Percentiles rank a stretch among this genome's conserved stretches.
Evolutionary conservation across 2,888 invertebrate species (phyloP).

Genomic region (Embidobia sp.): DNA sequence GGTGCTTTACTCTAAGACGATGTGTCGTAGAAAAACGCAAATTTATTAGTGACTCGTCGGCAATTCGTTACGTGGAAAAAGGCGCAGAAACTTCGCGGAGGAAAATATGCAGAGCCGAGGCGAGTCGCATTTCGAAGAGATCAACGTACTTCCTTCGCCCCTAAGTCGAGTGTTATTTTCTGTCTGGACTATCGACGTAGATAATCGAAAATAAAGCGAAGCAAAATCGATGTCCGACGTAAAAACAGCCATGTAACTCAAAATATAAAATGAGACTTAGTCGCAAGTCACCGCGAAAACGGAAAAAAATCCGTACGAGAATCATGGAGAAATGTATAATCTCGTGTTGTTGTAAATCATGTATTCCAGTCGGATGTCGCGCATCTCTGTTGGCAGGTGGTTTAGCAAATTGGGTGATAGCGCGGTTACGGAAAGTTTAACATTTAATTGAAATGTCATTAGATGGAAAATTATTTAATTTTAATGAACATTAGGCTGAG

Average conservation of each 20-base stretch:
- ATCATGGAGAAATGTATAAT: slow-evolving; percentile 36
- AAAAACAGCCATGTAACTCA: slow-evolving; percentile 35
- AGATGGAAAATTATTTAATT: slow-evolving; percentile 13
- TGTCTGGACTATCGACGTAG: slow-evolving; percentile 9
- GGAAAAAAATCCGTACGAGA: slow-evolving; percentile 14
- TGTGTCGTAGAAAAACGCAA: slow-evolving; percentile 36
- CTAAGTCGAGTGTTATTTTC: slow-evolving; percentile 27
- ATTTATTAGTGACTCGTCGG: slow-evolving; percentile 51
- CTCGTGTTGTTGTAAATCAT: slow-evolving; percentile 24
- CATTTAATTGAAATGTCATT: slow-evolving; percentile 30
- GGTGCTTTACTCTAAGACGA: slow-evolving; percentile 20
- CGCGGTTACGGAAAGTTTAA: background rate
- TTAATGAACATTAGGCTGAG: slow-evolving; percentile 20
- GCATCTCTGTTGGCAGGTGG: background rate
- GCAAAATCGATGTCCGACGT: slow-evolving; percentile 23
- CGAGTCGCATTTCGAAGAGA: slow-evolving; percentile 28
- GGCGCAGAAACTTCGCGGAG: slow-evolving; percentile 21
- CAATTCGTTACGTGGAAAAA: slow-evolving; percentile 40
- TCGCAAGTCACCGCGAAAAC: slow-evolving; percentile 26
- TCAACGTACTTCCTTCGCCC: slow-evolving; percentile 28
- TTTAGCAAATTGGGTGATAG: slow-evolving; percentile 20
- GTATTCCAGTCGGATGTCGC: slow-evolving; percentile 17
- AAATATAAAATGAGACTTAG: slow-evolving; percentile 28
- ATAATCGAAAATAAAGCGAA: slow-evolving; percentile 40
- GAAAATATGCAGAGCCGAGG: slow-evolving; percentile 29